Base-by-base conservation (phyloP, 2,113 vertebrate species). In the Platichthys stellatus region DNA sequence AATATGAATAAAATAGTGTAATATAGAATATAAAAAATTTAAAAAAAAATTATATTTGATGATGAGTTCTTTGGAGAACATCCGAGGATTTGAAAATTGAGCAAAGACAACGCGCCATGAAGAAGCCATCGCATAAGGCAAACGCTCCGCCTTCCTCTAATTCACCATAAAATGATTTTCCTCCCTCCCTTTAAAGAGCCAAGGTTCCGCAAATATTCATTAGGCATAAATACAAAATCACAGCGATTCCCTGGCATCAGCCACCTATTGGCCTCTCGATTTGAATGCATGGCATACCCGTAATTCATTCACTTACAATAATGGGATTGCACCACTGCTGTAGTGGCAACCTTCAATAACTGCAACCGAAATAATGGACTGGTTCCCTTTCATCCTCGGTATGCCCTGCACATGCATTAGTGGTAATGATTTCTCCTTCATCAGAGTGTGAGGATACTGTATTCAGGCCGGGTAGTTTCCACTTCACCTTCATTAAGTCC, bases 181-280 rank as follows among this genome's bases (percentile, higher is more conserved):
- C 59, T 63, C 54, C 70, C 53, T 28, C 60, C 56, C 59, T 69
- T 84, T 53, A 69, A 56, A 12, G 64, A 74, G 66, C 74, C 77
- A 56, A 53, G 80, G 81, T 76, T 86, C 68, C 11, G 54, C 84
- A 85, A 74, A 84, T 86, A 88, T 92, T 94, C 90, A 93, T 94
- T 90, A 92, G 82, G 79, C 81, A 51, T 89, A 90, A 91, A 92
- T 92, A 73, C 83, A 87, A 86, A 93, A 93, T 92, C 84, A 83
- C 58, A 91, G 91, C 57, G 45, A 87, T 89, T 92, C 86, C 78
- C 85, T 75, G 81, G 76, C 82, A 81, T 58, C 63, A 18, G 83
- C 45, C 90, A 92, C 92, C 92, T 90, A 90, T 87, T 70, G 75
- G 83, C 85, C 74, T 60, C 3, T 86, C 83, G 83, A 89, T 92